phyloP scores from a whole-genome alignment of 23 tunicate genomes.

The Corella eumyota region DNA sequence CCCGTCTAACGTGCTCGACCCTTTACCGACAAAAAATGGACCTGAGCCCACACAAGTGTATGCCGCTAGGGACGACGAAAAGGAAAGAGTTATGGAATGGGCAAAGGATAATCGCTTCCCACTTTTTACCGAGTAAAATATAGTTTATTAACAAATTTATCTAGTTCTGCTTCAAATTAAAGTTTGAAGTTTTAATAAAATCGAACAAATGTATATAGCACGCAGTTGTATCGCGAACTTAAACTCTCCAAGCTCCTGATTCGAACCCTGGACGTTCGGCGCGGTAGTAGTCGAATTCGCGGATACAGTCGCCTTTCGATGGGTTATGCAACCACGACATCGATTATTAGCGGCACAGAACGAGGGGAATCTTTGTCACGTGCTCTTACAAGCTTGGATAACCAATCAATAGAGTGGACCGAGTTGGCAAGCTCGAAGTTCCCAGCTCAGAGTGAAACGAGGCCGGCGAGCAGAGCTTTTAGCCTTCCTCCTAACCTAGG shows the following conservation, averaged over 20 bases:
- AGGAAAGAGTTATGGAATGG: slow-evolving; percentile 60
- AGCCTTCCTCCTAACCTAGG: slow-evolving; percentile 75
- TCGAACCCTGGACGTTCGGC: slow-evolving; percentile 62
- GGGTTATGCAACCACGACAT: slow-evolving; percentile 57
- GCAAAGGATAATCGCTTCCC: slow-evolving; percentile 66
- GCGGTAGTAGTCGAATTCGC: slow-evolving; percentile 89
- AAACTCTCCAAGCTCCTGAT: slow-evolving; percentile 63
- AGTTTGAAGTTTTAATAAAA: too few relatives aligned
- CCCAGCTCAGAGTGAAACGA: slow-evolving; percentile 6
- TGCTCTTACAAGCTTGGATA: slow-evolving; percentile 37
- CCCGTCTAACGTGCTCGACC: neutral
- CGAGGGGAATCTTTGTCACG: slow-evolving; percentile 40
- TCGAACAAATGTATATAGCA: too few relatives aligned
- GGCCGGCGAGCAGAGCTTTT: slow-evolving; percentile 62
- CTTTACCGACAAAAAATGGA: neutral
- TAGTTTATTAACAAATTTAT: neutral
- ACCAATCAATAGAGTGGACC: slow-evolving; percentile 63
- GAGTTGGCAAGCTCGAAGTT: slow-evolving; percentile 37
- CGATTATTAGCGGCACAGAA: slow-evolving; percentile 23
- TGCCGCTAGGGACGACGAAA: slow-evolving; percentile 77
- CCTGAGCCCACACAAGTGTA: slow-evolving; percentile 18
- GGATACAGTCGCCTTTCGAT: slow-evolving; percentile 87
- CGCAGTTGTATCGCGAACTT: slow-evolving; percentile 56
- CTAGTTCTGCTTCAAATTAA: neutral
- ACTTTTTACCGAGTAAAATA: slow-evolving; percentile 44